Percentiles rank a stretch among this genome's conserved stretches.
Evolutionary conservation across 2,888 invertebrate genomes (phyloP).

Genomic region (Melitaea athalia): DNA sequence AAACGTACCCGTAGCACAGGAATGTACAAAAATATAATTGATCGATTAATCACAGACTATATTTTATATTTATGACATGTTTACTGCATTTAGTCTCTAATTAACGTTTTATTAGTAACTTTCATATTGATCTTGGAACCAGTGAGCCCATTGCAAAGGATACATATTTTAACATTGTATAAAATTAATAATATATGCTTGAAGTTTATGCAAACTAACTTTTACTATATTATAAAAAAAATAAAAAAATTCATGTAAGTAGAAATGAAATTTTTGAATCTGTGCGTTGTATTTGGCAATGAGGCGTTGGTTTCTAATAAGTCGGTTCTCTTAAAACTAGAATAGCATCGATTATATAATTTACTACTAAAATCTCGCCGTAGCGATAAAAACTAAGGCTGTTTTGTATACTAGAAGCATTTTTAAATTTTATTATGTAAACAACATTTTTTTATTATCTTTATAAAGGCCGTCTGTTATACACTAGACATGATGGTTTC

Average conservation of each 20-base stretch:
- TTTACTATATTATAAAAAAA: no score
- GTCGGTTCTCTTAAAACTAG: slow-evolving; percentile 6
- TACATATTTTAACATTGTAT: not conserved
- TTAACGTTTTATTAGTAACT: slow-evolving; percentile 34
- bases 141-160: slow-evolving; percentile 16
- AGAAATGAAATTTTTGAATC: not conserved
- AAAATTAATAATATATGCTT: not conserved
- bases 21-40: slow-evolving; percentile 79
- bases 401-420: slow-evolving; percentile 4
- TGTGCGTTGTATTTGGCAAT: slow-evolving; percentile 39
- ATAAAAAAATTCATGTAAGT: not conserved
- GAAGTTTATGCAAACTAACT: no score
- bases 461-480: slow-evolving; percentile 51
- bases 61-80: slow-evolving; percentile 24
- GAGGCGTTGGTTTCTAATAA: slow-evolving; percentile 42
- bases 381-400: slow-evolving; percentile 11
- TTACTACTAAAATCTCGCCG: slow-evolving; percentile 16
- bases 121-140: slow-evolving; percentile 8
- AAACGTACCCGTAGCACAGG: slow-evolving; percentile 74
- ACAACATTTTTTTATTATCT: slow-evolving; percentile 46
- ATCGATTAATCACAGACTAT: slow-evolving; percentile 67
- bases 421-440: not conserved
- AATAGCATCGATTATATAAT: slow-evolving; percentile 9
- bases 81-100: slow-evolving; percentile 9
- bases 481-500: not conserved